Evolutionary conservation across 2,113 vertebrate genomes (phyloP), one percentile per base, ranked within the genome.

Genomic region (Nannobrachium achirus): DNA sequence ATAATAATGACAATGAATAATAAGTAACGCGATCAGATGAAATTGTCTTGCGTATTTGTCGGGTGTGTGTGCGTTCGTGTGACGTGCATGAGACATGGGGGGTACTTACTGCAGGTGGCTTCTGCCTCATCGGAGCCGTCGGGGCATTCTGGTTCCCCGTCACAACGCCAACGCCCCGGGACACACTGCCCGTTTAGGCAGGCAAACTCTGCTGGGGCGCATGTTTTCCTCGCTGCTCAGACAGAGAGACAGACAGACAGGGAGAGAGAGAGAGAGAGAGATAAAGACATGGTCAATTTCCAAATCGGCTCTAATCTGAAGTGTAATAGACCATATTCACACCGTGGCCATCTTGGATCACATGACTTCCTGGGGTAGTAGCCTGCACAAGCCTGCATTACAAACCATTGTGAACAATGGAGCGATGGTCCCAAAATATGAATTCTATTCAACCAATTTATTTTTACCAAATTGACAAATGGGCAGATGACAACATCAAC

Each of bases 181-280:
- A 99, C 94, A 87, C 97, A 99, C 88, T 99, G 96, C 42, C 96
- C 97, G 0, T 96, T 95, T 66, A 95, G 90, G 80, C 97, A 99
- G 79, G 96, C 95, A 56, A 99, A 99, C 85, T 98, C 96, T 0
- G 90, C 93, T 41, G 95, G 94, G 0, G 93, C 93, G 49, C 97
- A 98, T 0, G 95, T 98, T 83, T 94, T 97, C 86, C 84, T 90
- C 70, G 89, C 92, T 92, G 86, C 65, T 82, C 66, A 20, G 49
- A 75, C 13, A 39, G 13, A 39, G 11, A 44, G 40, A 56, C 39
- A 10, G 15, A 56, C 39, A 55, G 40, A 20, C 15, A 53, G 8
- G 11, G 18, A 50, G 18, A 25, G 49, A 64, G 40, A 69, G 58
- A 67, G 52, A 0, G 20, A 71, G 14, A 48, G 10, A 63, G n/a